A percentile compares a stretch with the other conserved stretches of the same genome.
phyloP scores from a whole-genome alignment of 1,140 invertebrate genomes.

The Diabrotica undecimpunctata region DNA sequence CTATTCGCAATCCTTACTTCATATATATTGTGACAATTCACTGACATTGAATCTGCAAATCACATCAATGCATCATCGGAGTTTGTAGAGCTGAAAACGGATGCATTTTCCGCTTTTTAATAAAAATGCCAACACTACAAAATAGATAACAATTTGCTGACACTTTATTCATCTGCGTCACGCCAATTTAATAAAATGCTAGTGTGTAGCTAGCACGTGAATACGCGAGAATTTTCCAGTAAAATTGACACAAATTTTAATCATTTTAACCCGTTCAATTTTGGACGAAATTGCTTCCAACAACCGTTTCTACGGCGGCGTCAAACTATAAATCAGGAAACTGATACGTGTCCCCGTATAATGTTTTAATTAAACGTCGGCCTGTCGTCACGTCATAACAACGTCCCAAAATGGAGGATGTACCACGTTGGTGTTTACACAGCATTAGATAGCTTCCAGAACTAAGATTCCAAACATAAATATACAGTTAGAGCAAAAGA shows the following conservation, averaged over 20 bases:
- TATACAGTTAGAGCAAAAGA: too few relatives aligned
- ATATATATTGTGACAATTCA: too few relatives aligned
- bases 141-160: too few relatives aligned
- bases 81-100: too few relatives aligned
- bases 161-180: too few relatives aligned
- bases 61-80: too few relatives aligned
- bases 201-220: neutral
- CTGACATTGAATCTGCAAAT: too few relatives aligned
- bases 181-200: too few relatives aligned
- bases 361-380: constrained; percentile 13
- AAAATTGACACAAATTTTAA: neutral
- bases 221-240: neutral
- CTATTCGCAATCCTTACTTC: too few relatives aligned
- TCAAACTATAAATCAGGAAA: neutral
- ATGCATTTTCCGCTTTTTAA: too few relatives aligned
- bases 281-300: neutral
- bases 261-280: neutral
- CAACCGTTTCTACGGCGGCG: neutral
- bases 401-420: constrained; percentile 4
- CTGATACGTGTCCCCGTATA: constrained; percentile 3
- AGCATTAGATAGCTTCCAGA: neutral
- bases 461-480: too few relatives aligned
- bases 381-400: constrained; percentile 9
- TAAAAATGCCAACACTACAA: too few relatives aligned
- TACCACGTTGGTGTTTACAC: constrained; percentile 1